Conservation (phyloP, 2,113 vertebrate genomes). For the Excalfactoria chinensis region DNA sequence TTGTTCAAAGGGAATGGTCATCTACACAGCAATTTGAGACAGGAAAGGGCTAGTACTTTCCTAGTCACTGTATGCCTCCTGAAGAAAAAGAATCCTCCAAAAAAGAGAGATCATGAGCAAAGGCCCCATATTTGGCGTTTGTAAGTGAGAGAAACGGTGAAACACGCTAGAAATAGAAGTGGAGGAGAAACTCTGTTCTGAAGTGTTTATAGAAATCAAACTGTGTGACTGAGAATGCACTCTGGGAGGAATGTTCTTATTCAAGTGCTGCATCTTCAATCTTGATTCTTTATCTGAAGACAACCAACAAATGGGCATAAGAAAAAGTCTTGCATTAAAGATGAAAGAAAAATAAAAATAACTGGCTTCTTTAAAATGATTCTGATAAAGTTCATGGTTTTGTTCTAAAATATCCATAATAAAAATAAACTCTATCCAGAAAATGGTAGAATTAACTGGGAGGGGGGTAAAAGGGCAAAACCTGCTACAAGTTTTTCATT, state of each 20-base stretch:
- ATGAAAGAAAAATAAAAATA: too few species aligned
- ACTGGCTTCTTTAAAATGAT: not conserved
- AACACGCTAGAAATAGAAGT: slow-evolving; percentile 19
- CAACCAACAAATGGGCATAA: not conserved
- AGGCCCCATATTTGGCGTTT: slow-evolving; percentile 30
- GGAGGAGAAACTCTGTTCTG: slow-evolving; percentile 5
- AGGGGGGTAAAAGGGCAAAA: not conserved
- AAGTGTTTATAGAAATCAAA: not conserved
- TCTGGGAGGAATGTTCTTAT: not conserved
- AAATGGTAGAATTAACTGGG: not conserved
- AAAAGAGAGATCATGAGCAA: slow-evolving; percentile 9
- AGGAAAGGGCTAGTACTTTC: not conserved
- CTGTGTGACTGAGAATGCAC: not conserved
- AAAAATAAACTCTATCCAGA: not conserved
- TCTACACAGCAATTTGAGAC: not conserved
- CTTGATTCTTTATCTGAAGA: slow-evolving; percentile 13
- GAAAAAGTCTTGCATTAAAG: not conserved
- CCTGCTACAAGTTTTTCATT: not conserved
- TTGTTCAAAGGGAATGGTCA: slow-evolving; percentile 6
- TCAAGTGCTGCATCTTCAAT: not conserved
- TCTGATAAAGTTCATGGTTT: not conserved
- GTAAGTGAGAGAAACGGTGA: slow-evolving; percentile 22
- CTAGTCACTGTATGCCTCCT: not conserved
- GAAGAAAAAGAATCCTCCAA: slow-evolving; percentile 35
- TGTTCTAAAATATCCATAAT: not conserved